Base-by-base conservation (phyloP, 1,140 invertebrate genomes). In the Grapholita molesta region DNA sequence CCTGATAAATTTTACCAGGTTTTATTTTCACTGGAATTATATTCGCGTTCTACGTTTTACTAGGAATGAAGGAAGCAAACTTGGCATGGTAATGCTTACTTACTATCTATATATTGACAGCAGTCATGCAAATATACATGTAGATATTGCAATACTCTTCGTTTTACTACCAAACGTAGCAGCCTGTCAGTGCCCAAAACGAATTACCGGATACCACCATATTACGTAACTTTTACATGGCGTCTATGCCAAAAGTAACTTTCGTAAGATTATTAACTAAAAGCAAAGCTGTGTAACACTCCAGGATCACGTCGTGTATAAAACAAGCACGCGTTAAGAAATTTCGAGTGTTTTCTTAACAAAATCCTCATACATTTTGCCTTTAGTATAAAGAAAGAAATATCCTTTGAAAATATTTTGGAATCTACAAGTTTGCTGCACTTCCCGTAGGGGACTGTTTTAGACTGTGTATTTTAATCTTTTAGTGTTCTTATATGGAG, bases 221-320 rank as follows among this genome's bases (percentile, higher is more conserved):
- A 57, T 52, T 57, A 8, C 18, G 42, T 7, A 48, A 48, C 18
- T 48, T 18, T 48, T 21, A 48, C 42, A 48, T 7, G 42, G 42
- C 42, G 1, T 48, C 42, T 48, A 48, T 48, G 18, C 42, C 15
- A 48, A 48, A 21, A 15, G 18, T 21, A 48, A 48, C 42, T 48
- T 48, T 48, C 42, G 42, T 48, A 48, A 73, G 73, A 75, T 72
- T 80, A 79, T 80, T 76, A 78, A 77, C 76, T 83, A 80, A 83
- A 79, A 83, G 80, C 76, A 70, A 83, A 82, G 78, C 80, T 76
- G 64, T 80, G 80, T 83, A 33, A 64, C 70, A 8, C 73, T 21
- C 55, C n/a, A 71, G 72, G 72, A 65, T 69, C 69, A 65, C 68
- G 52, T 69, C 76, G 71, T 74, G 76, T 77, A 75, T 73, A 71